Evolutionary conservation across 1,140 invertebrate genomes (phyloP), one percentile per base, ranked within the genome.

Genomic region (Penaeus chinensis): DNA sequence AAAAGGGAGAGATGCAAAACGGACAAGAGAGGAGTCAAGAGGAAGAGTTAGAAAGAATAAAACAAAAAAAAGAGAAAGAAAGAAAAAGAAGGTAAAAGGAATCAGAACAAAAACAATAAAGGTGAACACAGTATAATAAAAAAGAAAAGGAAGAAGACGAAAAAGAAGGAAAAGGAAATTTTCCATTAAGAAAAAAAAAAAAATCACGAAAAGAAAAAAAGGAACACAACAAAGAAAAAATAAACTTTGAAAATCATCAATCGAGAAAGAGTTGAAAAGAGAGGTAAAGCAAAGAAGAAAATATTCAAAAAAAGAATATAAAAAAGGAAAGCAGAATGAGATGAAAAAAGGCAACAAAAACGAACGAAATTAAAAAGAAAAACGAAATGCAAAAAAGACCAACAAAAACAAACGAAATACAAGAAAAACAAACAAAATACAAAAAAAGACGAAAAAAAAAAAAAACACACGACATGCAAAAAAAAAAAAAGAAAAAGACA

Each of bases 391-490:
- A 37, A 37, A 37, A 37, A 5, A 2, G 5, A 37, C 2, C 5
- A 5, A 37, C 37, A 2, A 37, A 37, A 37, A 37, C 37, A 42
- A 42, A 42, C 37, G 4, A 42, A 42, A 42, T 0, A 69, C 10
- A 69, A 69, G 7, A 32, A 69, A 69, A 69, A 37, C 2, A 42
- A 42, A 42, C 37, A 42, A 42, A 42, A 42, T 0, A 69, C 10
- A 69, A 69, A 69, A 32, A 69, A 69, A 69, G 27, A 69, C 22
- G 16, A 69, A 18, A 69, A 69, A 69, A 69, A 32, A 69, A 69
- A 7, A 69, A 69, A 69, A 4, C 3, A 27, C 3, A 13, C 3
- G 13, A 69, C 3, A 69, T n/a, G n/a, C n/a, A 69, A 69, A 69
- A 7, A 69, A 69, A 18, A 69, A 69, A 32, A 18, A 69, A 32